Base-by-base conservation (phyloP, 1,140 invertebrate genomes). In the Drosophila malerkotliana region DNA sequence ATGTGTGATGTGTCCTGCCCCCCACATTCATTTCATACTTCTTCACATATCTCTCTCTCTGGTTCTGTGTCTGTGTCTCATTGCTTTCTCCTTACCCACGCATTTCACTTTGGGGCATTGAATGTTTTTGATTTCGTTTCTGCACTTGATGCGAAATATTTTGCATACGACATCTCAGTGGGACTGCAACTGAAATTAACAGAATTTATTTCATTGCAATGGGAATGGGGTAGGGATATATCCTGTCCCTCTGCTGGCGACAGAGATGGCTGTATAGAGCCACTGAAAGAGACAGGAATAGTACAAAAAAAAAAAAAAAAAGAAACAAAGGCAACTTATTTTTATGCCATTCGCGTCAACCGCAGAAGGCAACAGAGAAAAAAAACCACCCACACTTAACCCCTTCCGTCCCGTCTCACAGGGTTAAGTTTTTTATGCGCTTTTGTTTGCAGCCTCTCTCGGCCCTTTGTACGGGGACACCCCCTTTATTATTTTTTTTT, bases 351-450 rank as follows among this genome's bases (percentile, higher is more conserved):
- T 76, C 73, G 82, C 78, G 81, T 87, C 81, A 87, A 72, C 59
- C 63, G 77, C 82, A 84, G 79, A 69, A 63, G 60, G 44, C 62
- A 74, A 54, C 52, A 47, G 30, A 49, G 32, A 48, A 15, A 21
- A 21, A 18, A 54, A 15, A 52, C 49, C 55, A 24, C 32, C 45
- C 44, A 18, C 41, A 55, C 21, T n/a, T 30, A 21, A 7, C 49
- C 24, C 48, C 57, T 34, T 18, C 48, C n/a, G 44, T 10, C 3
- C 12, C 10, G 2, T 34, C 12, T n/a, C 74, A 66, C 77, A 72
- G 81, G 81, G 77, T 77, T 83, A 85, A 85, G 80, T 83, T 84
- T 85, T 79, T 83, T 77, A 69, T 85, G 77, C 77, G 81, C 80
- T 80, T 85, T 84, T 84, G 77, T 80, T 85, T 73, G 72, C 81